phyloP scores from a whole-genome alignment of 2,888 invertebrate genomes.

The Acrocyrtus sp. region DNA sequence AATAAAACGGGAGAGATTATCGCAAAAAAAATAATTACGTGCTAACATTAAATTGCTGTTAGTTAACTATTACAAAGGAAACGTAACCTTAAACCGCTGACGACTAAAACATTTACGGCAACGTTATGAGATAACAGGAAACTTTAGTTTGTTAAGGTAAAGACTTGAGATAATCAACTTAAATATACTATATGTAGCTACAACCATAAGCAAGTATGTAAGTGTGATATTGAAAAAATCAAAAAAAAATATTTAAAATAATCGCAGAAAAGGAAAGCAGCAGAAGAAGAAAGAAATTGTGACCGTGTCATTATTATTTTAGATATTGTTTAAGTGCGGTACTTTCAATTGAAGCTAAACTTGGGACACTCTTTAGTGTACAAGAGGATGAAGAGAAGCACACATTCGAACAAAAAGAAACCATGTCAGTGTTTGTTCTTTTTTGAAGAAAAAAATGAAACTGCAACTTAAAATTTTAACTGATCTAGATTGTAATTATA shows the following conservation, averaged over 20 bases:
- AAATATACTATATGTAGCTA: neutral
- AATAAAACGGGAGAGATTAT: constrained; percentile 53
- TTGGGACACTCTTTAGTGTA: too few relatives aligned
- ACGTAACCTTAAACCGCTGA: neutral
- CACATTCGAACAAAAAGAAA: neutral
- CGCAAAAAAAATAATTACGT: neutral
- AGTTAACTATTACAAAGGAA: neutral
- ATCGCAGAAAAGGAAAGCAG: neutral
- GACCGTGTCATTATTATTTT: neutral
- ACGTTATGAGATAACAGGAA: neutral
- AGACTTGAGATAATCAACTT: constrained; percentile 7
- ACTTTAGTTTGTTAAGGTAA: neutral
- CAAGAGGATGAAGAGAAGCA: neutral
- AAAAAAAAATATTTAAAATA: neutral
- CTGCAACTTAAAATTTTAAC: neutral
- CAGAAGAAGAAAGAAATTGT: neutral
- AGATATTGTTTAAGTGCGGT: too few relatives aligned
- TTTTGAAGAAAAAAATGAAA: too few relatives aligned
- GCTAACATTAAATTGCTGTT: neutral
- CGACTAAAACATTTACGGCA: constrained; percentile 9
- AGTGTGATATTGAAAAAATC: neutral
- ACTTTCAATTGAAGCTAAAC: too few relatives aligned
- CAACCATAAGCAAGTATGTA: neutral
- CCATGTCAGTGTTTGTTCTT: too few relatives aligned
- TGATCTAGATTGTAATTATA: too few relatives aligned